These are phyloP conservation scores for Hemiprocne comata DNA, from an alignment of 2,113 vertebrate species.

Conservation along the genomic window DNA sequence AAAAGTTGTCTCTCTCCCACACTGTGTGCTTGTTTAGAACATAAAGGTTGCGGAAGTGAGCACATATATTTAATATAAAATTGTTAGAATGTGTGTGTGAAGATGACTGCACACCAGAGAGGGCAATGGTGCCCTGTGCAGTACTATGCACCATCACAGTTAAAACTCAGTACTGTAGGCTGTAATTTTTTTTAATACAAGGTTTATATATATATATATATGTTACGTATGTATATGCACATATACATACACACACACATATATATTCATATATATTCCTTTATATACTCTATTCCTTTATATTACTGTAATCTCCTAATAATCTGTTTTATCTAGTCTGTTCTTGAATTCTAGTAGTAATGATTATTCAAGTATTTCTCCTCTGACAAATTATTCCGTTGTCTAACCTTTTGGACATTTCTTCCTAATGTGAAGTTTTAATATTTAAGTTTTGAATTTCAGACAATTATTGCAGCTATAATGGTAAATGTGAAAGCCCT, in stretches of 20 bases:
- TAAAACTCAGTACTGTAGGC: background rate
- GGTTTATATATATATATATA: background rate
- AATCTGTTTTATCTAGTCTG: slow-evolving; percentile 23
- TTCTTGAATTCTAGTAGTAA: slow-evolving; percentile 21
- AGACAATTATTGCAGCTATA: slow-evolving; percentile 48
- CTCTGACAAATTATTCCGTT: slow-evolving; percentile 58
- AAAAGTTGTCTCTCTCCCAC: background rate
- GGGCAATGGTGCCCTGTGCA: background rate
- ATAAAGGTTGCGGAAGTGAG: background rate
- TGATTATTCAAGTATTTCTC: slow-evolving; percentile 35
- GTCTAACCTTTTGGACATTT: slow-evolving; percentile 57
- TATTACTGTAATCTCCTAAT: slow-evolving; percentile 32
- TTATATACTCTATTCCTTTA: no score
- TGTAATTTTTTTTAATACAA: background rate
- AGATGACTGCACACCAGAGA: background rate
- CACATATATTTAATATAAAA: slow-evolving; percentile 29
- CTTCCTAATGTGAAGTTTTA: slow-evolving; percentile 58
- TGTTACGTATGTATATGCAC: background rate
- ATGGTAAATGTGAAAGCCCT: slow-evolving; percentile 48
- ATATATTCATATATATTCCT: background rate
- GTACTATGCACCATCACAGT: background rate
- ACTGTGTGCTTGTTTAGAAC: slow-evolving; percentile 13
- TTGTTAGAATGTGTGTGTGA: background rate
- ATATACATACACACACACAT: no score
- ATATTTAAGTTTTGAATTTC: slow-evolving; percentile 69